A percentile compares a stretch with the other conserved stretches of the same genome.
Conservation (phyloP, 2,797 vertebrate species). For the Caiman crocodilus region DNA sequence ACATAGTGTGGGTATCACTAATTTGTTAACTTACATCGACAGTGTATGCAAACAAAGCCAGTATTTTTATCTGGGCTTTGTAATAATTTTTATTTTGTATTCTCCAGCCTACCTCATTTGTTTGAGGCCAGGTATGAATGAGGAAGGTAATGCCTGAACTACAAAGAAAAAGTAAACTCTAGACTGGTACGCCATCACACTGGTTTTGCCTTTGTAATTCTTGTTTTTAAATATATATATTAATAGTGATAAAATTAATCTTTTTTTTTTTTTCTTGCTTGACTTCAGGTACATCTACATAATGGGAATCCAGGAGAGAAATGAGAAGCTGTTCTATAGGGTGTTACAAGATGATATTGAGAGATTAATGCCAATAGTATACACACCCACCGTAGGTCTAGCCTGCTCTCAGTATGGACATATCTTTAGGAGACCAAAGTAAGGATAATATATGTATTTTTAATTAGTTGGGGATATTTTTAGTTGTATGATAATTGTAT, state of each 20-base stretch:
- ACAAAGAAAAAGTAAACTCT: accelerated
- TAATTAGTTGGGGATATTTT: accelerated
- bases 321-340: slow-evolving; percentile 95
- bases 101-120: accelerated
- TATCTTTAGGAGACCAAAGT: slow-evolving; percentile 98
- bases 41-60: not conserved
- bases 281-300: slow-evolving; percentile 92
- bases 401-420: slow-evolving; percentile 97
- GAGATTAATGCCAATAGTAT: slow-evolving; percentile 96
- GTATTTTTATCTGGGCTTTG: not conserved
- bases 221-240: not conserved
- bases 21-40: accelerated
- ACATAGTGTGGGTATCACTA: accelerated
- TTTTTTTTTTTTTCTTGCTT: not conserved
- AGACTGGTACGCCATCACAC: not conserved
- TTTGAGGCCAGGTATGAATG: accelerated
- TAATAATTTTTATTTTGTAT: not conserved
- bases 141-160: accelerated
- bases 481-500: accelerated
- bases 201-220: accelerated
- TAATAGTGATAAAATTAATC: accelerated
- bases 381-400: slow-evolving; percentile 96
- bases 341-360: slow-evolving; percentile 96
- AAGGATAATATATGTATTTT: slow-evolving; percentile 61
- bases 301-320: slow-evolving; percentile 98